phyloP scores from a whole-genome alignment of 2,797 vertebrate species.

The Sebastes iracundus region DNA sequence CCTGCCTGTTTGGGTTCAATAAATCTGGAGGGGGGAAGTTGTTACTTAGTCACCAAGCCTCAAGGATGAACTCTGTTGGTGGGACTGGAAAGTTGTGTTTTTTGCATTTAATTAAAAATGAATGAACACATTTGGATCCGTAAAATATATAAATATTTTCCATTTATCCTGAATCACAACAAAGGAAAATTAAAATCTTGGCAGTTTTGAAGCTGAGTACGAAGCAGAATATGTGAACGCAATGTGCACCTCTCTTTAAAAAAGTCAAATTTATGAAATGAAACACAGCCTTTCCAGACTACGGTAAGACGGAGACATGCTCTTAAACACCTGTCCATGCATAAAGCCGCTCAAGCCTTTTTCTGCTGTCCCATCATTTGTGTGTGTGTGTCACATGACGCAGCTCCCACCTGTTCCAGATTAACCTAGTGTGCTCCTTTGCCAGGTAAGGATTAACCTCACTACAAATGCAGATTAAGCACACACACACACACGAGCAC shows the following conservation, averaged over 20 bases:
- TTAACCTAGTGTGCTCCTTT: slow-evolving; percentile 59
- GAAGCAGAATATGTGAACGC: background rate
- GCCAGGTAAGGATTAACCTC: slow-evolving; percentile 71
- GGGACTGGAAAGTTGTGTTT: too few species aligned
- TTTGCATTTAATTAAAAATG: too few species aligned
- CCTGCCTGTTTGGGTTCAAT: background rate
- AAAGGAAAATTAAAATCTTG: background rate
- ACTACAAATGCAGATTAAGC: slow-evolving; percentile 58
- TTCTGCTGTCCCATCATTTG: slow-evolving; percentile 10
- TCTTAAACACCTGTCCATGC: slow-evolving; percentile 8
- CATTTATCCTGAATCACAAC: background rate
- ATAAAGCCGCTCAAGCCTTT: slow-evolving; percentile 14
- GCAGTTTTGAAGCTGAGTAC: background rate
- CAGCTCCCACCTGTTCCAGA: slow-evolving; percentile 64
- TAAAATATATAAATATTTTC: background rate
- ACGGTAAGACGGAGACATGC: background rate
- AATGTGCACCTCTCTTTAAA: background rate
- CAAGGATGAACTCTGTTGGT: too few species aligned
- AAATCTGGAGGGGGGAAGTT: too few species aligned
- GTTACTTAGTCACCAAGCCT: too few species aligned
- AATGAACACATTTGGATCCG: background rate
- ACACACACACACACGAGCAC: background rate
- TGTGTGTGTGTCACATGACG: slow-evolving; percentile 11
- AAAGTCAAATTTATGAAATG: background rate
- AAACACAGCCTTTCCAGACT: background rate